A percentile compares a stretch with the other conserved stretches of the same genome.
Conservation (phyloP, 1,140 invertebrate genomes). For the Psilanteris sp. region DNA sequence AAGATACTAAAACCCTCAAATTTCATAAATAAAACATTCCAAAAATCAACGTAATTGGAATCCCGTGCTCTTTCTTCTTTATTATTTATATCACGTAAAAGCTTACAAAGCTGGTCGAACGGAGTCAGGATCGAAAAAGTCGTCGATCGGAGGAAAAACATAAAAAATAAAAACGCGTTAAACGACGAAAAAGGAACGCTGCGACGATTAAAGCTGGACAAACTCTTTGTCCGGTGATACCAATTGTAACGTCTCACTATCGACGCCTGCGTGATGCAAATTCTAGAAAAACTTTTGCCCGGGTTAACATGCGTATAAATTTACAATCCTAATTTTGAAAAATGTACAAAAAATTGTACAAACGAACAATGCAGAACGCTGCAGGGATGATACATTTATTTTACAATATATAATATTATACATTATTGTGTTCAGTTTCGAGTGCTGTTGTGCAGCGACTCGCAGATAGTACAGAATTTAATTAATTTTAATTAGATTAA, state of each 20-base stretch:
- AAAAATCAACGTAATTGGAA: neutral
- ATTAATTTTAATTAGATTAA: slow-evolving; percentile 49
- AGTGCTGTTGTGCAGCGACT: slow-evolving; percentile 1
- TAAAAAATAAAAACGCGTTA: neutral
- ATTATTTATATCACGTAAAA: neutral
- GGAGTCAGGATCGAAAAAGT: slow-evolving; percentile 2
- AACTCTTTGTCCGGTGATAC: slow-evolving; percentile 16
- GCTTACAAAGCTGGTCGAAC: neutral
- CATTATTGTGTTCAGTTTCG: slow-evolving; percentile 26
- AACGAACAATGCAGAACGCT: slow-evolving; percentile 4
- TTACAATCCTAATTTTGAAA: slow-evolving; percentile 27
- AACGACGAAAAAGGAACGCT: slow-evolving; percentile 2
- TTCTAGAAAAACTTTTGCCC: slow-evolving; percentile 16
- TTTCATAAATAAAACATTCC: no score
- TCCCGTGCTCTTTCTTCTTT: neutral
- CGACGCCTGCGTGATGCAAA: slow-evolving; percentile 16
- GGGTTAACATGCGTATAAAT: slow-evolving; percentile 2
- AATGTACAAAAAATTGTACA: slow-evolving; percentile 4
- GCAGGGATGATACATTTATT: slow-evolving; percentile 21
- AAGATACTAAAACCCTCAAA: no score
- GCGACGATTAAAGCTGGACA: slow-evolving; percentile 9
- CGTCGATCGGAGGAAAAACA: slow-evolving; percentile 8
- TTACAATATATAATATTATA: slow-evolving; percentile 29
- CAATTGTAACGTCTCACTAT: slow-evolving; percentile 22
- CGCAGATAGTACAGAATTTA: slow-evolving; percentile 29